phyloP scores from a whole-genome alignment of 2,888 invertebrate genomes.

The Drosophila mimetica region DNA sequence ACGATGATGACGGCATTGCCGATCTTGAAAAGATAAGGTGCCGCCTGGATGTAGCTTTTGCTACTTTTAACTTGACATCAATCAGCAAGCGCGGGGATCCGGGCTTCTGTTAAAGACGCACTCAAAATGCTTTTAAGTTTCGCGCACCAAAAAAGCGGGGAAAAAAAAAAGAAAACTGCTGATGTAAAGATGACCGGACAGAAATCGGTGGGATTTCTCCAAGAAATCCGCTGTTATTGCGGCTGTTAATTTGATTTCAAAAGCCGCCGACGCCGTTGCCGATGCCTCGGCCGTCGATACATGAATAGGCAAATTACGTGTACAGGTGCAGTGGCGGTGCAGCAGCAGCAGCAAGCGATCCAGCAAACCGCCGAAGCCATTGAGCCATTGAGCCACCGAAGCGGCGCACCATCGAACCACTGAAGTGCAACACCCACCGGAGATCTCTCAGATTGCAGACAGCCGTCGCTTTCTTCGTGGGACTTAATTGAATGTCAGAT shows the following conservation, averaged over 20 bases:
- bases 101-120: slow-evolving; percentile 72
- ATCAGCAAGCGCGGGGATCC: slow-evolving; percentile 46
- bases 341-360: slow-evolving; percentile 23
- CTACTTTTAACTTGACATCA: slow-evolving; percentile 72
- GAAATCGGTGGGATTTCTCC: slow-evolving; percentile 61
- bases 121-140: slow-evolving; percentile 73
- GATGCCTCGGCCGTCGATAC: slow-evolving; percentile 33
- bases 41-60: slow-evolving; percentile 53
- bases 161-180: slow-evolving; percentile 48
- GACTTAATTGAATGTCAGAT: slow-evolving; percentile 73
- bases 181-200: slow-evolving; percentile 74
- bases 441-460: slow-evolving; percentile 51
- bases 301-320: slow-evolving; percentile 75
- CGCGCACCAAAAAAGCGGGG: slow-evolving; percentile 41
- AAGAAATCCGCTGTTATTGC: slow-evolving; percentile 34
- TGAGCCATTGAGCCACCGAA: slow-evolving; percentile 23
- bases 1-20: slow-evolving; percentile 43
- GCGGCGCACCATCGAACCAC: slow-evolving; percentile 25
- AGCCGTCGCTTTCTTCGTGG: slow-evolving; percentile 62
- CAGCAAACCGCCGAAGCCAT: slow-evolving; percentile 11
- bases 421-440: slow-evolving; percentile 59
- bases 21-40: slow-evolving; percentile 56
- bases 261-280: slow-evolving; percentile 51
- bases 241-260: slow-evolving; percentile 75
- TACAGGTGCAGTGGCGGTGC: slow-evolving; percentile 51